Evolutionary conservation across 2,797 vertebrate species (phyloP).

Genomic region (Enteromius mattozi): DNA sequence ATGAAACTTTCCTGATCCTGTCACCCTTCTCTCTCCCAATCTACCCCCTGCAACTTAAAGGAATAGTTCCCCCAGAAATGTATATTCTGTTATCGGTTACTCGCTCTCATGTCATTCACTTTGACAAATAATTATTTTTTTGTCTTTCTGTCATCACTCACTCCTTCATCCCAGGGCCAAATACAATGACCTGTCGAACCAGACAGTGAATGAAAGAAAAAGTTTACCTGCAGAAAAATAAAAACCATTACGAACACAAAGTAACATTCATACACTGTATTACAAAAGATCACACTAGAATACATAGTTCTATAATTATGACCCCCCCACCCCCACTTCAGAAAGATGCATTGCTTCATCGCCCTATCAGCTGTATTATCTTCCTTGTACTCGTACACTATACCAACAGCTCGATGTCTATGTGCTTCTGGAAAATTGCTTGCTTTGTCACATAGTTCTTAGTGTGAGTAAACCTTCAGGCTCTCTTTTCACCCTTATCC

Average conservation of each 20-base stretch:
- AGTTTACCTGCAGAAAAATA: background rate
- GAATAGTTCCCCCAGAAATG: background rate
- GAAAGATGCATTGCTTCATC: no score
- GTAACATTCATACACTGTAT: background rate
- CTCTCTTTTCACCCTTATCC: background rate
- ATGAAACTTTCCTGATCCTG: background rate
- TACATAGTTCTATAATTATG: background rate
- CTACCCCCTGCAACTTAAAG: background rate
- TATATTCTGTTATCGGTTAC: background rate
- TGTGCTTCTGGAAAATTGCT: conserved; percentile 10
- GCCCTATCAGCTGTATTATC: background rate
- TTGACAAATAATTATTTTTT: background rate
- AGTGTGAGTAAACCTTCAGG: background rate
- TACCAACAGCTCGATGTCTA: background rate
- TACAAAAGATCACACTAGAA: background rate
- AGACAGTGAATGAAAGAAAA: background rate
- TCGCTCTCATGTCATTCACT: background rate
- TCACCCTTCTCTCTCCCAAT: background rate
- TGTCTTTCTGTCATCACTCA: background rate
- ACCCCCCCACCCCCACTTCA: no score
- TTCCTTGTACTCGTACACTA: background rate
- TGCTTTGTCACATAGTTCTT: background rate
- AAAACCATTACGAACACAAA: background rate
- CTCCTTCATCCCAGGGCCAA: background rate
- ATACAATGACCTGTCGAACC: background rate